These are phyloP conservation scores for Ellobium chinense DNA, from an alignment of 2,888 invertebrate species.

Conservation along the genomic window DNA sequence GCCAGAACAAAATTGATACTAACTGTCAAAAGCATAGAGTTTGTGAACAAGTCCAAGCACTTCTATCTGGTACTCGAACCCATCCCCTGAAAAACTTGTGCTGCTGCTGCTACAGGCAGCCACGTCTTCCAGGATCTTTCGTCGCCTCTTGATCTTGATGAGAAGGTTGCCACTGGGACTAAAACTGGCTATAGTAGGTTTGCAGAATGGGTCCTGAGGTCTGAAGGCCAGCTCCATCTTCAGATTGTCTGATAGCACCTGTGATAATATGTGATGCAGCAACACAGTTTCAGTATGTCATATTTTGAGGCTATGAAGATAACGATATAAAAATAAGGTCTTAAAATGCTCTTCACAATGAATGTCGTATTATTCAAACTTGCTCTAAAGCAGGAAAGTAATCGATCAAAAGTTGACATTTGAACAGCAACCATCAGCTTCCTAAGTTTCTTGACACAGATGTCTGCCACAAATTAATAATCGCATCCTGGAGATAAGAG, in stretches of 20 bases:
- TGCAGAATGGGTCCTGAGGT: conserved; percentile 89
- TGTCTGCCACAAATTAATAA: too few relatives aligned
- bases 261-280: too few relatives aligned
- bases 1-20: conserved; percentile 43
- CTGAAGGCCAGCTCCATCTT: conserved; percentile 81
- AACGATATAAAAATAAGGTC: too few relatives aligned
- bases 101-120: background rate
- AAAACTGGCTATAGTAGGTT: conserved; percentile 87
- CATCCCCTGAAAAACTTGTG: background rate
- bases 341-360: too few relatives aligned
- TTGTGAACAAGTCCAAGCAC: conserved; percentile 78
- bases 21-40: conserved; percentile 79
- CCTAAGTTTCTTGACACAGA: too few relatives aligned
- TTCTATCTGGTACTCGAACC: conserved; percentile 70
- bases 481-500: too few relatives aligned
- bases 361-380: too few relatives aligned
- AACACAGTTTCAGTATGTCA: too few relatives aligned
- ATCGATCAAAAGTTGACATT: too few relatives aligned
- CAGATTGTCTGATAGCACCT: conserved; percentile 22
- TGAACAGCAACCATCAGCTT: too few relatives aligned
- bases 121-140: conserved; percentile 59
- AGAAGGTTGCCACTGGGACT: conserved; percentile 85
- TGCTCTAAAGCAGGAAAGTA: too few relatives aligned
- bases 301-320: too few relatives aligned
- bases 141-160: conserved; percentile 84